Evolutionary conservation across 2,888 invertebrate species (phyloP).

Genomic region (Phengaris arion): DNA sequence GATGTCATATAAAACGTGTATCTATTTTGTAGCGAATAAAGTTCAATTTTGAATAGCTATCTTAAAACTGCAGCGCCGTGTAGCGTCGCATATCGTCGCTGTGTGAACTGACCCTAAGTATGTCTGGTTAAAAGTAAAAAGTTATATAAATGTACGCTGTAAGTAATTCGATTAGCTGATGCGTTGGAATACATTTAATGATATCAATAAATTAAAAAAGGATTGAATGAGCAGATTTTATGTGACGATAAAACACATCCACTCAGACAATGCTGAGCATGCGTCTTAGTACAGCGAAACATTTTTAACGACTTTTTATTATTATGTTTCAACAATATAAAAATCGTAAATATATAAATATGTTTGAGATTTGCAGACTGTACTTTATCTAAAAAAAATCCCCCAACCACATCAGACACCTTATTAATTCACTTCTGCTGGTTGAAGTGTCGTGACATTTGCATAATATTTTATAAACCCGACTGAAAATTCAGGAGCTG

Average conservation of each 20-base stretch:
- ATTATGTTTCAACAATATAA: neutral
- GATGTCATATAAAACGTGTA: too few species aligned
- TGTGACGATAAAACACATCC: too few species aligned
- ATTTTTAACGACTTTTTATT: neutral
- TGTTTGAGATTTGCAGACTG: neutral
- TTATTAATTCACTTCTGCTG: conserved; percentile 17
- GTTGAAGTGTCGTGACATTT: conserved; percentile 30
- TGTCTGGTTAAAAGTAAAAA: too few species aligned
- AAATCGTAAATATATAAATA: neutral
- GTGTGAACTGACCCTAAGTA: too few species aligned
- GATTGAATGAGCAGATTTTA: too few species aligned
- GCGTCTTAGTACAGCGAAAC: neutral
- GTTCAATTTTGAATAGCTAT: too few species aligned
- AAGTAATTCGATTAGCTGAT: too few species aligned
- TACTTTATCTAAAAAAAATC: neutral
- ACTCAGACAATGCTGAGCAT: neutral
- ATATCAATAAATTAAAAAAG: neutral
- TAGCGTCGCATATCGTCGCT: too few species aligned
- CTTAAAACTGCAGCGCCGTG: too few species aligned
- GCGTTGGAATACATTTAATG: neutral
- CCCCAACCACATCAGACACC: neutral
- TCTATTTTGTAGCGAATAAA: too few species aligned
- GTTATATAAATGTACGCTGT: too few species aligned
- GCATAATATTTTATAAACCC: conserved; percentile 31
- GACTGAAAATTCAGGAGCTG: conserved; percentile 26